Percentiles rank a stretch among this genome's conserved stretches.
Evolutionary conservation across 2,888 invertebrate genomes (phyloP).

Genomic region (Polydesmus complanatus): DNA sequence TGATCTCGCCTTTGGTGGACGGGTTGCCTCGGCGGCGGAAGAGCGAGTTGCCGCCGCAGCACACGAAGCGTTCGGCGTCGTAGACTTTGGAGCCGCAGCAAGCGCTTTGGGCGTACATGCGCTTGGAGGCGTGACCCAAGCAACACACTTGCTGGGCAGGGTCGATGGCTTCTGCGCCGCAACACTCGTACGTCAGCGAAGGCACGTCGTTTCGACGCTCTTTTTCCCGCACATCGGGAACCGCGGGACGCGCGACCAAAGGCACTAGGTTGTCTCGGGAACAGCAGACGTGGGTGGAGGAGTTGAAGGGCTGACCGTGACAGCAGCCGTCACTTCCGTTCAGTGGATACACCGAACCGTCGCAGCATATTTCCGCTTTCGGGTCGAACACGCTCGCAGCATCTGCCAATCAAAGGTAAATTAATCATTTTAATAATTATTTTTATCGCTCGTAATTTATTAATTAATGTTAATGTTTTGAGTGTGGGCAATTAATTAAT

Average conservation of each 20-base stretch:
- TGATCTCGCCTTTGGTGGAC: not conserved
- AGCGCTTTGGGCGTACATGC: conserved; percentile 3
- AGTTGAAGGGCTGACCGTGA: not conserved
- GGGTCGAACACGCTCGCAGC: too few species aligned
- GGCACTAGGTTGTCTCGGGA: not conserved
- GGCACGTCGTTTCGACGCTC: not conserved
- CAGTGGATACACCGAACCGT: not conserved
- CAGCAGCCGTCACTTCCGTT: not conserved
- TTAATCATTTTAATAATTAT: too few species aligned
- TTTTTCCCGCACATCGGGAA: not conserved
- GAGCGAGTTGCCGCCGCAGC: conserved; percentile 1
- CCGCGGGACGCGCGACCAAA: not conserved
- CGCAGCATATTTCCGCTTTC: not conserved
- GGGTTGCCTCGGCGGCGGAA: not conserved
- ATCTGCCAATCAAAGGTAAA: too few species aligned
- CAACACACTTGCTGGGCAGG: not conserved
- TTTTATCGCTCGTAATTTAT: too few species aligned
- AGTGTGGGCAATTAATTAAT: too few species aligned
- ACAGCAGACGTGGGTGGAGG: not conserved
- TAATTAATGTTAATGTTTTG: too few species aligned
- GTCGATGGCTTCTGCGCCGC: not conserved
- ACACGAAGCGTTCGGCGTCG: conserved; percentile 9
- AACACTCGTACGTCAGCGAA: too few species aligned
- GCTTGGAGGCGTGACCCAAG: not conserved
- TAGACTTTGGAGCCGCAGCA: conserved; percentile 11